A percentile compares a stretch with the other conserved stretches of the same genome.
Evolutionary conservation across 1,140 invertebrate genomes (phyloP).

Genomic region (Anoplophora glabripennis): DNA sequence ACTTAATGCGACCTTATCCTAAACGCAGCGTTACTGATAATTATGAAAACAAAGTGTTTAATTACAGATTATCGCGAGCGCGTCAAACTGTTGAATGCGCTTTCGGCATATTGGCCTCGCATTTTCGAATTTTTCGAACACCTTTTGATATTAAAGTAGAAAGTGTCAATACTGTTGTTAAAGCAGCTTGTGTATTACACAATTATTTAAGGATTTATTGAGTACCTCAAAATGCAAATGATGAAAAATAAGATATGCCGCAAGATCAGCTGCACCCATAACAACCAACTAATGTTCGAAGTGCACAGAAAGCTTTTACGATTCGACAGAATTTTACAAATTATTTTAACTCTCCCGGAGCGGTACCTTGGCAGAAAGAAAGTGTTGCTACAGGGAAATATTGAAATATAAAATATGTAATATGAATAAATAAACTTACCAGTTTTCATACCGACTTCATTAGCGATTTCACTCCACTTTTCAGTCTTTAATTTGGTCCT

Average conservation of each 20-base stretch:
- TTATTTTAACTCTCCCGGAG: constrained; percentile 37
- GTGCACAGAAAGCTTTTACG: constrained; percentile 8
- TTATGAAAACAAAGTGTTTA: constrained; percentile 19
- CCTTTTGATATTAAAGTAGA: constrained; percentile 46
- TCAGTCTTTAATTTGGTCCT: constrained; percentile 15
- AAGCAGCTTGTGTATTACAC: constrained; percentile 42
- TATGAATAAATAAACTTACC: constrained; percentile 13
- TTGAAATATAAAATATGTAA: constrained; percentile 4
- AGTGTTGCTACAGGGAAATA: constrained; percentile 11
- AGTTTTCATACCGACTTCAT: constrained; percentile 8
- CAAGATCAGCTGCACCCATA: constrained; percentile 10
- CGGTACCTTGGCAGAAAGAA: constrained; percentile 38
- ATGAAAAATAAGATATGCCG: not conserved
- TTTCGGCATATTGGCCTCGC: constrained; percentile 11
- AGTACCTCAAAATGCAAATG: constrained; percentile 29
- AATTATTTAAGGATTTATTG: constrained; percentile 40
- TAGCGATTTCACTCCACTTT: constrained; percentile 21
- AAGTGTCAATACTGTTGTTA: constrained; percentile 38
- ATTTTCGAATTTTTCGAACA: constrained; percentile 35
- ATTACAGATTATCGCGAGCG: constrained; percentile 18
- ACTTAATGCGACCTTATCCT: constrained; percentile 51
- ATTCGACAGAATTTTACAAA: constrained; percentile 28
- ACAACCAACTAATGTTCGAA: not conserved
- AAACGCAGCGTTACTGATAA: constrained; percentile 34
- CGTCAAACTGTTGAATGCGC: constrained; percentile 19